Evolutionary conservation across 2,888 invertebrate genomes (phyloP), one percentile per base, ranked within the genome.

Genomic region (Nycteola revayana): DNA sequence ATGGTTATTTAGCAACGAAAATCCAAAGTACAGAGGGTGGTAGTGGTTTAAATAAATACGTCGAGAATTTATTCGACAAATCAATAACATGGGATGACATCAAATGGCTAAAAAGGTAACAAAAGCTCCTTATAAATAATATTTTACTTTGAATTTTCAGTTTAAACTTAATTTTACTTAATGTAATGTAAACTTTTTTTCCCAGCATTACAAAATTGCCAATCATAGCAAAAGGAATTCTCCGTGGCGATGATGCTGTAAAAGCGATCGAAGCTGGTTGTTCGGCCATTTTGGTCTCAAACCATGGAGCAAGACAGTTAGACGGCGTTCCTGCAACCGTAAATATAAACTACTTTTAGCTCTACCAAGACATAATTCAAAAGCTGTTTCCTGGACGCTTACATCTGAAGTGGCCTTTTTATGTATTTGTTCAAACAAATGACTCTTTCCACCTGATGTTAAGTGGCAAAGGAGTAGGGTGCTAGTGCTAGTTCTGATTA

Each of bases 291-390:
- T 88, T 96, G 41, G 98, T 98, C 2, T 98, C 98, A 0, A 98
- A 98, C 78, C 98, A 98, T 74, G 98, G 98, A 1, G 98, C 94
- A 0, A 90, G 98, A 41, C 98, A 98, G 81, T 80, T 97, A 20
- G 97, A 97, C 68, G 91, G 93, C n/a, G 93, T 94, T 6, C 94
- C 95, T 7, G 93, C 97, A 7, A 91, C 96, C 35, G 95, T 96
- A 87, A 73, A 17, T 26, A 18, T 11, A 10, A 3, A n/a, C n/a
- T n/a, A n/a, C n/a, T n/a, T n/a, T n/a, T n/a, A n/a, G n/a, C n/a
- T n/a, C n/a, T n/a, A n/a, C n/a, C n/a, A n/a, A n/a, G n/a, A n/a
- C n/a, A n/a, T n/a, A n/a, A n/a, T n/a, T n/a, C n/a, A n/a, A n/a
- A n/a, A n/a, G n/a, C n/a, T n/a, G n/a, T n/a, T n/a, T n/a, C n/a